These are phyloP conservation scores for Campylomormyrus tamandua DNA, from an alignment of 2,113 vertebrate genomes.

Conservation along the genomic window DNA sequence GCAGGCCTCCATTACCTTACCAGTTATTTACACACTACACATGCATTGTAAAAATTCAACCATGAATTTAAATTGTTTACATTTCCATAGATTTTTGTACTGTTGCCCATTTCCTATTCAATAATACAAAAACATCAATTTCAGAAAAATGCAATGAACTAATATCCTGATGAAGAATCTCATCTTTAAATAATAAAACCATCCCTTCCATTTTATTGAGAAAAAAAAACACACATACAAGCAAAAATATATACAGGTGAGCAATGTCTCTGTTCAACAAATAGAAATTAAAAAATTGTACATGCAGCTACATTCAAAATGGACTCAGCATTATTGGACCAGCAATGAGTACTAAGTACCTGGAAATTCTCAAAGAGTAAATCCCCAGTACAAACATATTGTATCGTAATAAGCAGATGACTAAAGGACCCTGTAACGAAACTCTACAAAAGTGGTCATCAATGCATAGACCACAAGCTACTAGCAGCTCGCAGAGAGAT, in stretches of 20 bases:
- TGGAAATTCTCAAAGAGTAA: background rate
- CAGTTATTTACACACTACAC: background rate
- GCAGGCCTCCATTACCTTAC: background rate
- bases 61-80: background rate
- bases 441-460: background rate
- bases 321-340: background rate
- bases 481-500: background rate
- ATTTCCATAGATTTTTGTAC: background rate
- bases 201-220: background rate
- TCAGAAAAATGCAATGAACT: background rate
- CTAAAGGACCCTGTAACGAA: background rate
- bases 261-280: background rate
- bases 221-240: background rate
- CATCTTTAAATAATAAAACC: background rate
- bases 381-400: background rate
- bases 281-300: background rate
- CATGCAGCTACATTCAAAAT: background rate
- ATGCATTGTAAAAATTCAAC: background rate
- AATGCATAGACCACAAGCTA: background rate
- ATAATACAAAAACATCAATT: background rate
- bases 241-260: background rate
- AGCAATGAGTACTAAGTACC: background rate
- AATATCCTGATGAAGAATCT: background rate
- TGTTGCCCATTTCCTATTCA: background rate
- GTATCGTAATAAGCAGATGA: background rate